phyloP scores from a whole-genome alignment of 1,140 invertebrate genomes.

The Leptestheria dahalacensis region DNA sequence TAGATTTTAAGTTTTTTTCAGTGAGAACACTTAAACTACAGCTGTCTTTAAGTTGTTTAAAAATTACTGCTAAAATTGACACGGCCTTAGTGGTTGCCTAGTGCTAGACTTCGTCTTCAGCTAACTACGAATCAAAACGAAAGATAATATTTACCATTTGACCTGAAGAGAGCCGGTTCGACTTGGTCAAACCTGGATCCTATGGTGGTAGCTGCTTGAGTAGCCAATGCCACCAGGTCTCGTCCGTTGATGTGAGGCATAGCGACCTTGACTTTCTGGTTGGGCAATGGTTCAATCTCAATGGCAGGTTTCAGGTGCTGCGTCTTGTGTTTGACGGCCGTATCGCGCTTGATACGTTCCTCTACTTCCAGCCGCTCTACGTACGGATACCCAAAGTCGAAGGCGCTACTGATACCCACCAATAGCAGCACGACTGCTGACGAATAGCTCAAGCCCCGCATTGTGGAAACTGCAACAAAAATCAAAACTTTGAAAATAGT shows the following conservation, averaged over 20 bases:
- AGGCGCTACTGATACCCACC: not conserved
- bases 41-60: too few species aligned
- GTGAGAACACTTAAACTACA: too few species aligned
- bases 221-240: constrained; percentile 26
- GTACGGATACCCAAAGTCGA: not conserved
- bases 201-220: constrained; percentile 25
- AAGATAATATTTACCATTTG: constrained; percentile 16
- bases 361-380: not conserved
- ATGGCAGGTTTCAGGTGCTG: constrained; percentile 23
- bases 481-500: too few species aligned
- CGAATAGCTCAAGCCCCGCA: not conserved
- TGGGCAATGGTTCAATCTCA: constrained; percentile 22
- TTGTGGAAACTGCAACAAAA: too few species aligned
- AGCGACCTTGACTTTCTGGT: constrained; percentile 21
- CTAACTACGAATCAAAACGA: too few species aligned
- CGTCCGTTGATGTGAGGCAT: constrained; percentile 27
- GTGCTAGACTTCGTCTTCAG: too few species aligned
- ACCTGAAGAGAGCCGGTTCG: constrained; percentile 26
- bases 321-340: constrained; percentile 17
- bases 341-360: not conserved
- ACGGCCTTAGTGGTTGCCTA: too few species aligned
- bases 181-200: constrained; percentile 25
- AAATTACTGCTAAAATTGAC: too few species aligned
- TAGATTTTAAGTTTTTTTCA: too few species aligned
- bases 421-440: not conserved